Percentiles rank a stretch among this genome's conserved stretches.
These are phyloP conservation scores for Tylochromis polylepis DNA, from an alignment of 2,113 vertebrate species.

Conservation along the genomic window DNA sequence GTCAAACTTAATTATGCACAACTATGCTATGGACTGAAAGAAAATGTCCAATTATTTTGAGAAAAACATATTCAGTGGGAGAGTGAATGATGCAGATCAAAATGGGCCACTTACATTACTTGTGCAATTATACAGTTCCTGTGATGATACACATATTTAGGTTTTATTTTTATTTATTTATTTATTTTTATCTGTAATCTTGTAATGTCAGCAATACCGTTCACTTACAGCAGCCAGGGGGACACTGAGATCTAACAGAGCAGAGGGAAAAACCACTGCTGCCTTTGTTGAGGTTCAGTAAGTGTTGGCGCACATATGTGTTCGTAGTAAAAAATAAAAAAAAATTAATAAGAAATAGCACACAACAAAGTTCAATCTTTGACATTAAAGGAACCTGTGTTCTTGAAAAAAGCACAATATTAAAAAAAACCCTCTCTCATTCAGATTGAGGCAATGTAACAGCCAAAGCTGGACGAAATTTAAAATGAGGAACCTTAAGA, in stretches of 20 bases:
- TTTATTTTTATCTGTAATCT: conserved; percentile 51
- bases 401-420: not conserved
- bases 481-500: not conserved
- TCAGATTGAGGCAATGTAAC: not conserved
- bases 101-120: conserved; percentile 67
- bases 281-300: conserved; percentile 15
- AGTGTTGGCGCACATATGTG: conserved; percentile 16
- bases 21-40: conserved; percentile 62
- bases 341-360: not conserved
- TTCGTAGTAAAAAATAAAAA: not conserved
- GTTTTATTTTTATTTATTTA: not conserved
- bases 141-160: conserved; percentile 59
- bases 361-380: conserved; percentile 16
- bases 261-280: not conserved
- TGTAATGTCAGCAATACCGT: conserved; percentile 57
- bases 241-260: conserved; percentile 36
- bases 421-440: not conserved
- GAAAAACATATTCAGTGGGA: conserved; percentile 58
- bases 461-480: not conserved
- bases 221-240: conserved; percentile 47
- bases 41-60: conserved; percentile 73
- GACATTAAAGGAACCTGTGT: not conserved
- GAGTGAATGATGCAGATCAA: conserved; percentile 70
- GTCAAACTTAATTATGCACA: conserved; percentile 69
- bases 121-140: conserved; percentile 61